Base-by-base conservation (phyloP, 2,797 vertebrate species). In the Coregonus sp. region DNA sequence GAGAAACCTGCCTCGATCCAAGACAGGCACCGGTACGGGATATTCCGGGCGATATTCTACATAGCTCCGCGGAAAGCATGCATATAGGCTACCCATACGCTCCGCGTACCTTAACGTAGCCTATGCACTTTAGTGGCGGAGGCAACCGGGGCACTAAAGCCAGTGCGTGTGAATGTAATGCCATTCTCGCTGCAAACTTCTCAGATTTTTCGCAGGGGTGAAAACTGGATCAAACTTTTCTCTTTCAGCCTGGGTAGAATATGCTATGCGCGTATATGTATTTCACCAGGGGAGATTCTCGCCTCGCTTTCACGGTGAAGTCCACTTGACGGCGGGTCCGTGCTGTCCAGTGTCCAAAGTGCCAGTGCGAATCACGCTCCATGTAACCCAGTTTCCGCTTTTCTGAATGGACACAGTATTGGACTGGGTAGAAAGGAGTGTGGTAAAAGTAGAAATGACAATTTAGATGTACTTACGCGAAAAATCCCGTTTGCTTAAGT, bases 401-500 rank as follows among this genome's bases (percentile, higher is more conserved):
- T 88, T 89, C 82, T 88, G 90, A 90, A 92, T 86, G 86, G 83
- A 90, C 82, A 80, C 83, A 84, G 74, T 77, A 73, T 77, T 67
- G 47, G 74, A 81, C 54, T 80, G 80, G 82, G 77, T 74, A 81
- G 80, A 81, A 78, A 86, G 79, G 78, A 80, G 83, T 78, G 67
- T 63, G 77, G 70, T 86, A 84, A 72, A 52, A 81, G 74, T 72
- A 85, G 65, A 84, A 84, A 84, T 90, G 86, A 90, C 88, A 93
- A 93, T 91, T 92, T 87, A 88, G 91, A 76, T 92, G 85, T 96
- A 98, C 97, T 98, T 97, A 98, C 97, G 97, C 94, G 97, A 98
- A 94, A 98, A 98, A 95, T 97, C 97, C 96, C 97, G 96, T 95
- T 97, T 99, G 96, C 97, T 99, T 95, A 99, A 96, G 96, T 99